A percentile compares a stretch with the other conserved stretches of the same genome.
Evolutionary conservation across 2,888 invertebrate genomes (phyloP).

Genomic region (Leucoptera coffeella): DNA sequence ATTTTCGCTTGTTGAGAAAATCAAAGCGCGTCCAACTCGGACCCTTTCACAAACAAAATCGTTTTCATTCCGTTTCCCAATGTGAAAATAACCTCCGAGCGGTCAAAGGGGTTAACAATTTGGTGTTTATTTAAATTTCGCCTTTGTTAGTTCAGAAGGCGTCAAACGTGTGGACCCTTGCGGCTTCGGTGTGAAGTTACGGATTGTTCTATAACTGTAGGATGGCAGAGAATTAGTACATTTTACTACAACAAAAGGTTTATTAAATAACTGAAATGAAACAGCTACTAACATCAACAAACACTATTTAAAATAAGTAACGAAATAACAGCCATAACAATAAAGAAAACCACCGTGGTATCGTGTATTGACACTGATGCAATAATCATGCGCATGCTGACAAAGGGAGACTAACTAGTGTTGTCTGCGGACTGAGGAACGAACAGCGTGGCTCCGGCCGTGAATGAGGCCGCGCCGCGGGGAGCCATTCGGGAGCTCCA

Average conservation of each 20-base stretch:
- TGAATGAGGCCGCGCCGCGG: constrained; percentile 34
- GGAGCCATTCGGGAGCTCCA: constrained; percentile 38
- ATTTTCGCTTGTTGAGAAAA: too few species aligned
- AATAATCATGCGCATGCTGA: not conserved
- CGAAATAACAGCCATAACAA: too few species aligned
- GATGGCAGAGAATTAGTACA: too few species aligned
- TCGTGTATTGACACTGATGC: constrained; percentile 2
- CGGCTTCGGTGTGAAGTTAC: too few species aligned
- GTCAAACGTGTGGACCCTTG: constrained; percentile 42
- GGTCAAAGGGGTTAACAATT: constrained; percentile 50
- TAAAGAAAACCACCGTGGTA: too few species aligned
- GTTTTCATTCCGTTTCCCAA: constrained; percentile 45
- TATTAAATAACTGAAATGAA: too few species aligned
- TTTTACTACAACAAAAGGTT: too few species aligned
- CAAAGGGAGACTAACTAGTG: constrained; percentile 12
- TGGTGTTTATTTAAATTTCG: constrained; percentile 48
- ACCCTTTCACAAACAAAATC: constrained; percentile 33
- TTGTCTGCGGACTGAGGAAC: constrained; percentile 20
- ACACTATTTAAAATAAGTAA: too few species aligned
- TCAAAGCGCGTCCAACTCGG: too few species aligned
- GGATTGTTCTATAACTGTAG: too few species aligned
- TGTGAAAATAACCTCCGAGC: constrained; percentile 46
- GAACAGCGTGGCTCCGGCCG: constrained; percentile 28
- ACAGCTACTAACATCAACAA: too few species aligned
- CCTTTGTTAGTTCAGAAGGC: constrained; percentile 50